Conservation (phyloP, 2,797 vertebrate species). For the Anguilla obscura region DNA sequence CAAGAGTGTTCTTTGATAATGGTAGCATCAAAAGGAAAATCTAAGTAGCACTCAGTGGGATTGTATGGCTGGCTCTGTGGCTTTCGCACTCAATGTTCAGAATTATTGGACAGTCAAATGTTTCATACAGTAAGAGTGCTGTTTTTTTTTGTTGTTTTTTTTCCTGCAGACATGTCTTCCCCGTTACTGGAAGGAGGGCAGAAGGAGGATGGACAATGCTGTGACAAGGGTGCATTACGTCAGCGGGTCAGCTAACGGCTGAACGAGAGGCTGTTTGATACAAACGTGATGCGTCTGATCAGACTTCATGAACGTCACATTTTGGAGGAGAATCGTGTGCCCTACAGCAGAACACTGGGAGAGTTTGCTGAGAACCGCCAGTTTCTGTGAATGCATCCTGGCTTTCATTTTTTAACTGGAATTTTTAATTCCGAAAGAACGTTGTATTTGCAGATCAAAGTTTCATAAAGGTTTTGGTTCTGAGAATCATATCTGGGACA, state of each 20-base stretch:
- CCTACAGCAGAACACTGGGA: neutral
- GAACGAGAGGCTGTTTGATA: neutral
- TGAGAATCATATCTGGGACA: neutral
- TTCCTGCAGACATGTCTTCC: constrained; percentile 65
- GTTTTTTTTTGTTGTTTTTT: neutral
- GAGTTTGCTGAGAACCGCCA: no score
- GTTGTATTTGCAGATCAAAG: neutral
- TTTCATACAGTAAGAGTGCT: neutral
- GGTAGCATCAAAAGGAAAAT: neutral
- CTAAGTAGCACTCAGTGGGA: neutral
- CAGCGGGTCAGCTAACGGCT: constrained; percentile 70
- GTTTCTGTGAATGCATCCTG: neutral
- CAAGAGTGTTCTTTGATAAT: neutral
- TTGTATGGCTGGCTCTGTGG: neutral
- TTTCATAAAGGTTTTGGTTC: neutral
- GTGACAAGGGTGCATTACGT: constrained; percentile 63
- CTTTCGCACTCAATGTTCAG: neutral
- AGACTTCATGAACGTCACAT: neutral
- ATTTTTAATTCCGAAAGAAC: neutral
- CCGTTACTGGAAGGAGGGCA: constrained; percentile 41
- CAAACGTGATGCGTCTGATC: neutral
- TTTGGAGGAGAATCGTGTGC: neutral
- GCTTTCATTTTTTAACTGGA: neutral
- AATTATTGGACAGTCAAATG: neutral
- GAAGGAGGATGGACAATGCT: neutral